phyloP scores from a whole-genome alignment of 2,113 vertebrate genomes.

The Otolemur garnettii region DNA sequence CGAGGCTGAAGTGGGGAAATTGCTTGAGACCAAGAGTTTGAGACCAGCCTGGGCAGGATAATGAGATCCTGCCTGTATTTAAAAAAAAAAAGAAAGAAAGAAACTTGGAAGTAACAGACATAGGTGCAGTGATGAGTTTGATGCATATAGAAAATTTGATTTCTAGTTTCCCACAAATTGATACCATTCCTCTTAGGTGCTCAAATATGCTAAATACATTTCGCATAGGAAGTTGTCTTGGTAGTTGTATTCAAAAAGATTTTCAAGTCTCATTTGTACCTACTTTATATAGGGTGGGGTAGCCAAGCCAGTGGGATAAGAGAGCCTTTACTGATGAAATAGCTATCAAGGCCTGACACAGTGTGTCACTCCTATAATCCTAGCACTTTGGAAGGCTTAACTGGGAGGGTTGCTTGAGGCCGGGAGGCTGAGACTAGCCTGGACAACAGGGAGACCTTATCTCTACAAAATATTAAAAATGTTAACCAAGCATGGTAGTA shows the following conservation, averaged over 20 bases:
- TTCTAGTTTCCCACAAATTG: neutral
- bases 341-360: neutral
- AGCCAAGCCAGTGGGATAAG: neutral
- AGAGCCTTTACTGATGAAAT: neutral
- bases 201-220: neutral
- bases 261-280: neutral
- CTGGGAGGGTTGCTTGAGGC: too few relatives aligned
- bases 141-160: conserved; percentile 11
- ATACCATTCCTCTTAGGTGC: neutral
- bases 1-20: too few relatives aligned
- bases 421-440: too few relatives aligned
- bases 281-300: conserved; percentile 31
- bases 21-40: too few relatives aligned
- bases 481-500: too few relatives aligned
- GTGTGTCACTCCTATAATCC: too few relatives aligned
- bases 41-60: too few relatives aligned
- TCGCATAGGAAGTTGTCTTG: neutral
- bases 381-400: too few relatives aligned
- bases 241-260: neutral
- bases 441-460: too few relatives aligned
- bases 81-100: neutral
- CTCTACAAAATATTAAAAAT: too few relatives aligned
- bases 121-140: neutral
- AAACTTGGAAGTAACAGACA: conserved; percentile 16
- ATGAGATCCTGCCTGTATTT: too few relatives aligned